A percentile compares a stretch with the other conserved stretches of the same genome.
Conservation (phyloP, 2,888 invertebrate species). For the Pterostichus madidus region DNA sequence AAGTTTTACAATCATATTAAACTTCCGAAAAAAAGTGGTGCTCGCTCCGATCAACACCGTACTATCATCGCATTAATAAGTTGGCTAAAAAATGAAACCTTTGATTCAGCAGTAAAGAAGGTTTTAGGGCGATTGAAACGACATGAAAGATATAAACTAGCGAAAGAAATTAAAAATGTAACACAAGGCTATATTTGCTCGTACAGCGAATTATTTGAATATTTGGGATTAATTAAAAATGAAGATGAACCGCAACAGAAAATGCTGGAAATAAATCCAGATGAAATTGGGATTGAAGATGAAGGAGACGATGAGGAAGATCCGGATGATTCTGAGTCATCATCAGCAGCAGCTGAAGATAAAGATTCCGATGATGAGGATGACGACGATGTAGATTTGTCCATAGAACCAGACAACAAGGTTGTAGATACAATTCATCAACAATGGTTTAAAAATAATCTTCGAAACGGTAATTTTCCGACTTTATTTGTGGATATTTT, state of each 20-base stretch:
- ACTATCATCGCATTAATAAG: conserved; percentile 85
- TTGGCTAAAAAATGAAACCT: conserved; percentile 87
- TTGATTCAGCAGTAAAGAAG: conserved; percentile 84
- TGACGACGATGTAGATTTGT: conserved; percentile 68
- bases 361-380: conserved; percentile 66
- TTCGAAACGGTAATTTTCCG: conserved; percentile 82
- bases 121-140: conserved; percentile 83
- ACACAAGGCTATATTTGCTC: conserved; percentile 83
- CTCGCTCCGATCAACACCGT: conserved; percentile 82
- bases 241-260: conserved; percentile 63
- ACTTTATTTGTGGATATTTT: conserved; percentile 85
- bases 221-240: conserved; percentile 76
- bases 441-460: conserved; percentile 83
- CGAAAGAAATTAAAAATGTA: conserved; percentile 81
- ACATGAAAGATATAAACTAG: conserved; percentile 78
- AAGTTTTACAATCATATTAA: conserved; percentile 85
- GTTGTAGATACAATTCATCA: conserved; percentile 67
- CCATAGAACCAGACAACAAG: conserved; percentile 68
- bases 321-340: conserved; percentile 63
- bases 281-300: conserved; percentile 57
- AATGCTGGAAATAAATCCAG: conserved; percentile 56
- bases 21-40: conserved; percentile 78
- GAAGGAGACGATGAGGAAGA: conserved; percentile 71
- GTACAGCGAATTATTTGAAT: conserved; percentile 81
- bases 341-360: conserved; percentile 67